These are phyloP conservation scores for Ciconia boyciana DNA, from an alignment of 2,113 vertebrate genomes.

Conservation along the genomic window DNA sequence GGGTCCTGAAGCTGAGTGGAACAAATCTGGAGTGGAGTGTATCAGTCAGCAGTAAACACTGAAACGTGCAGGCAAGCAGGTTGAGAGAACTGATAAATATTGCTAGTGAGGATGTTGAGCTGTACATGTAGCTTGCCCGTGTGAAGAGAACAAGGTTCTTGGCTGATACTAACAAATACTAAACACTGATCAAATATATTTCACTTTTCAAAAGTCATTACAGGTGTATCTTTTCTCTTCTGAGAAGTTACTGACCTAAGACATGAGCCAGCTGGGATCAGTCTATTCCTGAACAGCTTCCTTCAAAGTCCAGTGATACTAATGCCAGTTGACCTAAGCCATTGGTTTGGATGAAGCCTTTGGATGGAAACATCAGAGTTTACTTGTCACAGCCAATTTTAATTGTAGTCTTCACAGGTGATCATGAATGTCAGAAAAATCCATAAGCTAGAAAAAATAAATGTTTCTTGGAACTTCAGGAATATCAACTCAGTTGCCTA, in stretches of 20 bases:
- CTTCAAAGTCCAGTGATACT: neutral
- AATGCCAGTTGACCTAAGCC: neutral
- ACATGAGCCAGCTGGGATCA: neutral
- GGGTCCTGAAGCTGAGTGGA: neutral
- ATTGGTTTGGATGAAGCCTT: neutral
- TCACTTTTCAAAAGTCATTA: neutral
- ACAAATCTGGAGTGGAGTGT: neutral
- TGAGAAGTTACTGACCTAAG: neutral
- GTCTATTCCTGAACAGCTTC: neutral
- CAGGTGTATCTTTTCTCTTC: neutral
- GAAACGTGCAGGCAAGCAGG: neutral
- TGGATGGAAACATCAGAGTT: neutral
- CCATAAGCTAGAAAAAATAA: neutral
- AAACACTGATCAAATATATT: neutral
- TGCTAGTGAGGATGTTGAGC: neutral
- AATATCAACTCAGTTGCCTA: neutral
- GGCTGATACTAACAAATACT: neutral
- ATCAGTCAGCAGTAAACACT: neutral
- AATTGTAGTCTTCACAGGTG: neutral
- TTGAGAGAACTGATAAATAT: neutral
- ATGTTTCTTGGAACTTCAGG: neutral
- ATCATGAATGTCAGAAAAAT: neutral
- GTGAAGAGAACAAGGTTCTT: neutral
- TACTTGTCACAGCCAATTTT: neutral
- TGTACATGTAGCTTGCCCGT: neutral